phyloP scores from a whole-genome alignment of 2,888 invertebrate genomes.

The Ectemnius cavifrons region DNA sequence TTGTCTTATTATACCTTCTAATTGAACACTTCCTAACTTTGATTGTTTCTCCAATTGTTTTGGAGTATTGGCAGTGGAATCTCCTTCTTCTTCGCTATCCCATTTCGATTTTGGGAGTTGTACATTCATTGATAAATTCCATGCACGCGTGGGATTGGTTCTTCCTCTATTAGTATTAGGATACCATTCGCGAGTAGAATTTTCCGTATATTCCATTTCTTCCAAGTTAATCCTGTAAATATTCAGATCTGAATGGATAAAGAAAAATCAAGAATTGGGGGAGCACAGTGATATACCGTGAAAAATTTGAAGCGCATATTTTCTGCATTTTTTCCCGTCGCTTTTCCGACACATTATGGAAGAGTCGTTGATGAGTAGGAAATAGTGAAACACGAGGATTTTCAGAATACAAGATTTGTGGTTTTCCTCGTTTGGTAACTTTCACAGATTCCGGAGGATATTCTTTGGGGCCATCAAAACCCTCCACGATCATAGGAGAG shows the following conservation, averaged over 20 bases:
- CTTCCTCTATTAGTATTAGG: slow-evolving; percentile 55
- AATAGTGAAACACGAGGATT: slow-evolving; percentile 71
- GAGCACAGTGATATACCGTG: slow-evolving; percentile 48
- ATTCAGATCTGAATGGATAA: slow-evolving; percentile 44
- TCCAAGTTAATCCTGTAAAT: slow-evolving; percentile 62
- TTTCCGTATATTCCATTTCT: slow-evolving; percentile 60
- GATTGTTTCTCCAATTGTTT: slow-evolving; percentile 19
- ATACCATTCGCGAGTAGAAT: slow-evolving; percentile 68
- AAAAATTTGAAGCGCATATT: slow-evolving; percentile 65
- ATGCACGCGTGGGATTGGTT: slow-evolving; percentile 26
- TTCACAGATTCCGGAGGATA: slow-evolving; percentile 73
- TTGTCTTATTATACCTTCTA: too few relatives aligned
- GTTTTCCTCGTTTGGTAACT: slow-evolving; percentile 66
- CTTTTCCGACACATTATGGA: slow-evolving; percentile 65
- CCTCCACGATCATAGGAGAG: slow-evolving; percentile 64
- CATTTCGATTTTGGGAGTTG: slow-evolving; percentile 73
- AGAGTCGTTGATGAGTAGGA: slow-evolving; percentile 65
- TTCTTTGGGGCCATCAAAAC: slow-evolving; percentile 68
- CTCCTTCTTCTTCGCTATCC: slow-evolving; percentile 73
- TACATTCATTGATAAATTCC: slow-evolving; percentile 58
- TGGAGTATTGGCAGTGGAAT: slow-evolving; percentile 10
- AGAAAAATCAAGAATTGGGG: slow-evolving; percentile 28
- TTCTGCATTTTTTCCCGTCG: slow-evolving; percentile 70
- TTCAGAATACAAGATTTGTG: slow-evolving; percentile 68
- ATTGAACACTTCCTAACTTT: too few relatives aligned